Percentiles rank a stretch among this genome's conserved stretches.
Evolutionary conservation across 2,888 invertebrate species (phyloP).

Genomic region (Tenthredo distinguenda): DNA sequence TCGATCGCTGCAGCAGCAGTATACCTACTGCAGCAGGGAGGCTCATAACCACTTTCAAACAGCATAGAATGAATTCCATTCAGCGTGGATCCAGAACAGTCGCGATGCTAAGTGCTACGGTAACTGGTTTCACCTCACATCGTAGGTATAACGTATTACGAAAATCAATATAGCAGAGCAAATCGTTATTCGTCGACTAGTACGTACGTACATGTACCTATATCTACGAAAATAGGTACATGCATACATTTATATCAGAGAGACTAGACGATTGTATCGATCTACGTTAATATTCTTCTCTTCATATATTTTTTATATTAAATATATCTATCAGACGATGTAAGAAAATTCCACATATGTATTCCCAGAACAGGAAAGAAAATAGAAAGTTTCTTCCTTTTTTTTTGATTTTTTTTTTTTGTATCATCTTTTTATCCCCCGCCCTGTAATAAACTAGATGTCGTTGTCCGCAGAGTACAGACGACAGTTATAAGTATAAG

Average conservation of each 20-base stretch:
- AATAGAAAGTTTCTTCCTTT: no score
- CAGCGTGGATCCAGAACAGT: background rate
- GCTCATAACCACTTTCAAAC: constrained; percentile 20
- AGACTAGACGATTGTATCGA: no score
- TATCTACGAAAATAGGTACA: no score
- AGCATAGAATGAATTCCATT: constrained; percentile 21
- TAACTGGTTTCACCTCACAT: constrained; percentile 13
- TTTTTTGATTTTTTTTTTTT: no score
- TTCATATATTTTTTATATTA: no score
- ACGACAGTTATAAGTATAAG: background rate
- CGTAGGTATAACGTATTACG: background rate
- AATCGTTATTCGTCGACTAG: background rate
- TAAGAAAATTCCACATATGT: no score
- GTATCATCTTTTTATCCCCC: no score
- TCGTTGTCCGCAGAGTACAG: background rate
- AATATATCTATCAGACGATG: no score
- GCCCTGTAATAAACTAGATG: no score
- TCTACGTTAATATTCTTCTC: no score
- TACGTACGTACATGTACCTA: background rate
- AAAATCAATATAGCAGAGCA: background rate
- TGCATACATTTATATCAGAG: no score
- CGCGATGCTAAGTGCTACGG: constrained; percentile 5
- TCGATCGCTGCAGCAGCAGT: background rate
- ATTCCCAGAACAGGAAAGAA: no score
- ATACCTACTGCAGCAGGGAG: background rate